A percentile compares a stretch with the other conserved stretches of the same genome.
These are phyloP conservation scores for Natrix natrix DNA, from an alignment of 2,797 vertebrate species.

Conservation along the genomic window DNA sequence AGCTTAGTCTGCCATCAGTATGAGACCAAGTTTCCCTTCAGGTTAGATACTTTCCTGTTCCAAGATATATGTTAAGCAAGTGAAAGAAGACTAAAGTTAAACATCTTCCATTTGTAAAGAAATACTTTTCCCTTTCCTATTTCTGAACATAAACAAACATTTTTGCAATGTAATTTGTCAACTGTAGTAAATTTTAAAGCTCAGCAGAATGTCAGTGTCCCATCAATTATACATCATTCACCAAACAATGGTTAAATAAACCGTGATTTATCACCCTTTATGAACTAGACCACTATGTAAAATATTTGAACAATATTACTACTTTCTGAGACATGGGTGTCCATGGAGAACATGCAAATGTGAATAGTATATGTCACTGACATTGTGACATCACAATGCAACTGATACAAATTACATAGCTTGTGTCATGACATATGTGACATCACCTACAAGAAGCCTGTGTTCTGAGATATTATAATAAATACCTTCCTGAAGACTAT, in stretches of 20 bases:
- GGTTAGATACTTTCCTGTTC: not conserved
- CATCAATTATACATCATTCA: not conserved
- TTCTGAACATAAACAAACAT: not conserved
- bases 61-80: not conserved
- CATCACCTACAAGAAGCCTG: not conserved
- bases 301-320: not conserved
- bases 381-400: not conserved
- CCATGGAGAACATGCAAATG: not conserved
- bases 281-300: not conserved
- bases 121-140: not conserved
- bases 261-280: not conserved
- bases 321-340: not conserved
- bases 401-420: not conserved
- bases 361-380: not conserved
- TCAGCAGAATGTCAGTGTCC: not conserved
- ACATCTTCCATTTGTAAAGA: not conserved
- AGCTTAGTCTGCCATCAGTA: not conserved
- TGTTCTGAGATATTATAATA: not conserved
- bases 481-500: not conserved
- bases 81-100: not conserved
- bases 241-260: not conserved
- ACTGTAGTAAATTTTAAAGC: not conserved
- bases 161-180: not conserved
- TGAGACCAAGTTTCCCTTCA: not conserved
- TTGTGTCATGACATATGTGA: not conserved